These are phyloP conservation scores for Fukomys damarensis DNA, from an alignment of 2,113 vertebrate species.

Conservation along the genomic window DNA sequence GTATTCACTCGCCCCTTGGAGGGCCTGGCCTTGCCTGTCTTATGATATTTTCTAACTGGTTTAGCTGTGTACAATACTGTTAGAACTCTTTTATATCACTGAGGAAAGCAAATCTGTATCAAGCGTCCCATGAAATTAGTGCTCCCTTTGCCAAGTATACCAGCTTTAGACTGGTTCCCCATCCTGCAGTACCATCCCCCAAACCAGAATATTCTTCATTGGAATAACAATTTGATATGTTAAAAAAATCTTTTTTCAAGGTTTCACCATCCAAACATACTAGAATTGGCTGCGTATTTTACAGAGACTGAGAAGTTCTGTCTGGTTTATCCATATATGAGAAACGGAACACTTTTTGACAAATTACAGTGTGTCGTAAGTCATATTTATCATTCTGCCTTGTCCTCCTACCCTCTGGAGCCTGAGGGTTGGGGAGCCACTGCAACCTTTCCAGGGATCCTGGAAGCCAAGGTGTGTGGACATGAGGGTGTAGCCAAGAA, in stretches of 20 bases:
- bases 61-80: background rate
- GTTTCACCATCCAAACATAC: slow-evolving; percentile 85
- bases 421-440: background rate
- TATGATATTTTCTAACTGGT: too few species aligned
- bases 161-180: background rate
- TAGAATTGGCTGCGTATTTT: slow-evolving; percentile 85
- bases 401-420: background rate
- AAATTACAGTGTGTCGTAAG: slow-evolving; percentile 86
- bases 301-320: slow-evolving; percentile 83
- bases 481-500: background rate
- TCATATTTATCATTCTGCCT: background rate
- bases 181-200: background rate
- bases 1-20: too few species aligned
- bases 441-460: background rate
- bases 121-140: background rate
- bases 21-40: too few species aligned
- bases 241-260: slow-evolving; percentile 68
- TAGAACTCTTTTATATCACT: background rate
- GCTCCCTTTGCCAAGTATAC: background rate
- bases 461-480: background rate
- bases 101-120: slow-evolving; percentile 1
- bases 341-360: slow-evolving; percentile 86
- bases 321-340: slow-evolving; percentile 87
- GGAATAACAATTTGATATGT: background rate
- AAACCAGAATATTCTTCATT: background rate